Evolutionary conservation across 2,888 invertebrate genomes (phyloP), one percentile per base, ranked within the genome.

Genomic region (Zygothrica quintamaculata): DNA sequence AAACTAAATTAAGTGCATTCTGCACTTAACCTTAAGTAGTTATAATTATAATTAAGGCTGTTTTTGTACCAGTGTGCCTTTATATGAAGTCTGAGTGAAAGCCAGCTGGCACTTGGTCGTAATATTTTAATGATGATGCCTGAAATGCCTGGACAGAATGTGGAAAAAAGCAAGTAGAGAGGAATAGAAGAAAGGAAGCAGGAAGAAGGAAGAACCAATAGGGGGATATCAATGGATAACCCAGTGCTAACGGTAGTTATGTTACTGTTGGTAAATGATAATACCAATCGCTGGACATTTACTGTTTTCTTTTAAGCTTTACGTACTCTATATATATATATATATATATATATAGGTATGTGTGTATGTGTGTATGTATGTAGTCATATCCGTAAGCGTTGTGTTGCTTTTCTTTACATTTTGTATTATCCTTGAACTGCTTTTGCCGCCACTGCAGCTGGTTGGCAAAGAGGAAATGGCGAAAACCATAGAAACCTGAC

Each of bases 101-200:
- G 33, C 48, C 69, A 72, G 73, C 74, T 70, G 70, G 60, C 74
- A 61, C 48, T 61, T 57, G 52, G 46, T 29, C 60, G 52, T 70
- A 76, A 84, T 76, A 84, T 59, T 80, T 86, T 80, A 76, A 86
- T 76, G 86, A 79, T 79, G 86, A 76, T 84, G 87, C 73, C 73
- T 66, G 57, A 65, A 62, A n/a, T n/a, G 62, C 51, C 65, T 52
- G 76, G 61, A 56, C 56, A 52, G 64, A 60, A 60, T 44, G 61
- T 57, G 25, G 15, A 62, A 43, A 64, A 74, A 70, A 42, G 26
- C 29, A 33, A 40, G n/a, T n/a, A n/a, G n/a, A n/a, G n/a, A n/a
- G n/a, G n/a, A n/a, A n/a, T n/a, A n/a, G n/a, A n/a, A n/a, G n/a
- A n/a, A n/a, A n/a, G n/a, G n/a, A n/a, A n/a, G n/a, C n/a, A 22